Evolutionary conservation across 2,797 vertebrate species (phyloP), one percentile per base, ranked within the genome.

Genomic region (Botia almorhae): DNA sequence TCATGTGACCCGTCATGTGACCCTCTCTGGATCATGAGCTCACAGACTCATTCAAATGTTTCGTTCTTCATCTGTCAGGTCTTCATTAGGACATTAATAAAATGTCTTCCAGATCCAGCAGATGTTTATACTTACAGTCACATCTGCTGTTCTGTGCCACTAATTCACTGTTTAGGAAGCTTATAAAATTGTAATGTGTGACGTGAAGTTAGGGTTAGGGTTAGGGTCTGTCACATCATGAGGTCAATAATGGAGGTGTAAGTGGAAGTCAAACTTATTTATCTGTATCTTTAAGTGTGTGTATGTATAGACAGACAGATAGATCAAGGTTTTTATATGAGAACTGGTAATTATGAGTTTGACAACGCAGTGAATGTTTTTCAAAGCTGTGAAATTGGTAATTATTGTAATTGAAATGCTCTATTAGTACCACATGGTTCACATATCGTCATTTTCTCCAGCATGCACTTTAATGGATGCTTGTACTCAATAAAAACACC

Each of bases 11-110:
- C 19, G 51, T 17, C 53, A 61, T 69, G 50, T 75, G 73, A 75
- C 43, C 33, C 33, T 75, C 58, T 63, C 39, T 48, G 58, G 39
- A 58, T 12, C 60, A 51, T 75, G 73, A 64, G 60, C 46, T 75
- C 73, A 75, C 33, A 8, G 23, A 14, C 21, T 26, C 39, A 29
- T 61, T 74, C 26, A 74, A 74, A 39, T 39, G 43, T 46, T 46
- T 46, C 43, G 6, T 63, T 63, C 1, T 63, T 14, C 60, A 33
- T 63, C 58, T 13, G 56, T 29, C 0, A 61, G 51, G 63, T 76
- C 61, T 76, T 13, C 19, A 67, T 76, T 55, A 56, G 43, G 64
- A 76, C 14, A 58, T 60, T 58, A 48, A 60, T 60, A 16, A 26
- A 26, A 26, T 26, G 11, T 14, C 43, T 23, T 48, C 51, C 50